Base-by-base conservation (phyloP, 2,797 vertebrate genomes). In the Iguana delicatissima region DNA sequence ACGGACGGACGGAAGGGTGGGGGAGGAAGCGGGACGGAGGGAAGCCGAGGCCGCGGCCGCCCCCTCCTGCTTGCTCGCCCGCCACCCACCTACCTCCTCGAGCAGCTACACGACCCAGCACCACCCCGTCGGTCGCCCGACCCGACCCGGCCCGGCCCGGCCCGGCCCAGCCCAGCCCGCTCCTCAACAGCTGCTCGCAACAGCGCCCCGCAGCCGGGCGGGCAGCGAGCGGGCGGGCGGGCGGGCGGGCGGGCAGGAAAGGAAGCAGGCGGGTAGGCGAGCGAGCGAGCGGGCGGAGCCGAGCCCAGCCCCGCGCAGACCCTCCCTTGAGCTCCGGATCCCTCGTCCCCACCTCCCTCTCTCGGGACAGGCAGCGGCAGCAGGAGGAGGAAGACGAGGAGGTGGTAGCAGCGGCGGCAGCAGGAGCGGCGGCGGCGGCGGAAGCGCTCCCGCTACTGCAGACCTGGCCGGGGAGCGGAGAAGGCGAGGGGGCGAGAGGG, bases 171-270 rank as follows among this genome's bases (percentile, higher is more conserved):
- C 86, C 92, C 93, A 86, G 89, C 90, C 90, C 73, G 57, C 73
- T 86, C 89, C 50, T 91, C 89, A 29, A 13, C 46, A 89, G 88
- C 89, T 76, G 92, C 90, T 88, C 89, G 87, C 92, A 86, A 90
- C 92, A 92, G 85, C 92, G 90, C 87, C 91, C 93, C 6, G 91
- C 88, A 89, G 91, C 92, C 88, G n/a, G 87, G 94, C 90, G 85
- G 74, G 85, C 79, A 64, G 93, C 73, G 35, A 80, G 79, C 76
- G 35, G 77, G 79, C 76, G 42, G 4, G 42, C 4, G 81, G 6
- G 57, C n/a, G 18, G 35, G 52, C 50, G 52, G 12, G 80, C 89
- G 35, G 86, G 95, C 90, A 85, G 73, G 88, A 82, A 59, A 91
- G 77, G 38, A 80, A 79, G 91, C 88, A 12, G 38, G 38, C 10